Percentiles rank a stretch among this genome's conserved stretches.
Conservation (phyloP, 2,113 vertebrate species). For the Rostratula benghalensis region DNA sequence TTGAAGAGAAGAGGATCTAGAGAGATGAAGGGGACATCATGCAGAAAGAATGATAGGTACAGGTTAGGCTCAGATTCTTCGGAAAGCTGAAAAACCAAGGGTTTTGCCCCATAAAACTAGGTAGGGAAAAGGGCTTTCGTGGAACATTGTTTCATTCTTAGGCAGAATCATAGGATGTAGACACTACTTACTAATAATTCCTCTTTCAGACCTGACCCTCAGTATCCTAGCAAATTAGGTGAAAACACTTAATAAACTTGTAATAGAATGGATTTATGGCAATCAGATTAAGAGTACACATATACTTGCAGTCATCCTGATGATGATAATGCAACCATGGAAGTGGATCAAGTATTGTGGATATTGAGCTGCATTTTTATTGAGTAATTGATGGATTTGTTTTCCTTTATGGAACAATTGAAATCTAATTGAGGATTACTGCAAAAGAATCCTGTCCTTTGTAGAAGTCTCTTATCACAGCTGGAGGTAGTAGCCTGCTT, state of each 20-base stretch:
- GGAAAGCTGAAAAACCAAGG: neutral
- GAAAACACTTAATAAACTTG: neutral
- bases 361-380: neutral
- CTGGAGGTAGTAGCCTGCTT: neutral
- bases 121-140: neutral
- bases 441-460: neutral
- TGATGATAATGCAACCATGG: neutral
- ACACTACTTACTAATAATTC: neutral
- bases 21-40: neutral
- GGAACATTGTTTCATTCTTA: neutral
- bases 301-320: neutral
- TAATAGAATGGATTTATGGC: neutral
- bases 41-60: fast-evolving
- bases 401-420: neutral
- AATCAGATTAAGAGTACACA: neutral
- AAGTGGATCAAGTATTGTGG: neutral
- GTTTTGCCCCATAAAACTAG: neutral
- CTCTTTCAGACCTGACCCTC: neutral
- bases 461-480: neutral
- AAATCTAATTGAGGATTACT: neutral
- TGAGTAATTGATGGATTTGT: neutral
- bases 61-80: neutral
- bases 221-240: neutral
- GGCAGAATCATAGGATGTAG: neutral
- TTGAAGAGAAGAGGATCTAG: neutral